phyloP scores from a whole-genome alignment of 2,888 invertebrate species.

The Capitulum mitella region DNA sequence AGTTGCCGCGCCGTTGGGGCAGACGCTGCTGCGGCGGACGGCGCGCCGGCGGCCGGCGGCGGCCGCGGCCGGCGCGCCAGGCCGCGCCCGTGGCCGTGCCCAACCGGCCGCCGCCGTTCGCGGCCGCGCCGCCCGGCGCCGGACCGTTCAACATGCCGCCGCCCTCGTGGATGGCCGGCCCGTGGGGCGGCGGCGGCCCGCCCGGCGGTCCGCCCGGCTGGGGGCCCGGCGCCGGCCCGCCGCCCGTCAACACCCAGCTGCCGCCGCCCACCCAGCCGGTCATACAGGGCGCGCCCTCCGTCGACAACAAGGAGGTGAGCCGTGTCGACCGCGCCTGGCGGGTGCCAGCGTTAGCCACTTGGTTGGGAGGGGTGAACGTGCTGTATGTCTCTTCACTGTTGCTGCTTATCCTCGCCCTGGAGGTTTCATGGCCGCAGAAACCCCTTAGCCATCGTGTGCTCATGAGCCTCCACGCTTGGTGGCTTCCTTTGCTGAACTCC shows the following conservation, averaged over 20 bases:
- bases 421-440: too few species aligned
- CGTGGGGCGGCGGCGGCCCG: background rate
- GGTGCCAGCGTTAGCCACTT: too few species aligned
- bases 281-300: slow-evolving; percentile 7
- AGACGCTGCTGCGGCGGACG: background rate
- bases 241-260: slow-evolving; percentile 6
- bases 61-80: background rate
- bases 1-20: background rate
- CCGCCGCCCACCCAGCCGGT: slow-evolving; percentile 26
- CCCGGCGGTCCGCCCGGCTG: background rate
- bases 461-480: too few species aligned
- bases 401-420: too few species aligned
- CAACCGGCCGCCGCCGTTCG: background rate
- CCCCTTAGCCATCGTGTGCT: too few species aligned
- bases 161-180: slow-evolving; percentile 8
- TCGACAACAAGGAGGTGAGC: slow-evolving; percentile 20
- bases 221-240: background rate
- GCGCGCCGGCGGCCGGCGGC: background rate
- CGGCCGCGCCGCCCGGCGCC: background rate
- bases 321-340: too few species aligned
- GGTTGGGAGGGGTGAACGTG: too few species aligned
- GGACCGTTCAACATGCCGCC: slow-evolving; percentile 4
- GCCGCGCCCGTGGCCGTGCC: background rate
- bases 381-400: too few species aligned
- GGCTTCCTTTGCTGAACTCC: too few species aligned